phyloP scores from a whole-genome alignment of 2,888 invertebrate genomes.

The Lamproptera curius region DNA sequence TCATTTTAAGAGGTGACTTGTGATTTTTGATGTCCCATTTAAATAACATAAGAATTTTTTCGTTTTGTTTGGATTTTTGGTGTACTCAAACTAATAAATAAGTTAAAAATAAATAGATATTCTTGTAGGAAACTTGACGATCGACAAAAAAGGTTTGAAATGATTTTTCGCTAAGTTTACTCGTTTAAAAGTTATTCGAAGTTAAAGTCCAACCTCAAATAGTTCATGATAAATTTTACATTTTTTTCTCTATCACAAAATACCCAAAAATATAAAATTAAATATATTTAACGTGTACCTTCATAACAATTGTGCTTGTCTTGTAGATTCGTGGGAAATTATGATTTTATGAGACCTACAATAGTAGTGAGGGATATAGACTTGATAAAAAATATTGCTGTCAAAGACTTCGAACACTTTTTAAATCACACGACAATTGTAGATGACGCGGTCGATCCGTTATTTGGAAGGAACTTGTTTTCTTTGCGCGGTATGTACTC shows the following conservation, averaged over 20 bases:
- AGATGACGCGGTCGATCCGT: conserved; percentile 50
- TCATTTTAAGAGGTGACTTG: too few relatives aligned
- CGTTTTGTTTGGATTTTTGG: too few relatives aligned
- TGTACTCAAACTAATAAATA: too few relatives aligned
- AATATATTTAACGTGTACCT: conserved; percentile 31
- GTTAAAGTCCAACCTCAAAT: too few relatives aligned
- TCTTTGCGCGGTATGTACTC: conserved; percentile 33
- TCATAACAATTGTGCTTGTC: conserved; percentile 30
- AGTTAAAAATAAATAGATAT: too few relatives aligned
- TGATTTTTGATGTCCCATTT: too few relatives aligned
- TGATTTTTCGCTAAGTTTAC: too few relatives aligned
- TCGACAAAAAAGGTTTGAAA: too few relatives aligned
- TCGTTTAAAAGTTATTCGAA: too few relatives aligned
- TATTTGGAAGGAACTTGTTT: conserved; percentile 70
- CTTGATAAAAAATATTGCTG: conserved; percentile 62
- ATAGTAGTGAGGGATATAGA: conserved; percentile 65
- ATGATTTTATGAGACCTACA: conserved; percentile 51
- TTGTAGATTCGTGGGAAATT: conserved; percentile 51
- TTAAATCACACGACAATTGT: conserved; percentile 57
- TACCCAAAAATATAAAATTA: background rate
- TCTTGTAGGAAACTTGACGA: too few relatives aligned
- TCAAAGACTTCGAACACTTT: conserved; percentile 77
- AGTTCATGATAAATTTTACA: too few relatives aligned
- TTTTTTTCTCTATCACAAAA: background rate
- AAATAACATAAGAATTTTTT: too few relatives aligned